phyloP scores from a whole-genome alignment of 2,797 vertebrate species.

The Petrocephalus sullivani region DNA sequence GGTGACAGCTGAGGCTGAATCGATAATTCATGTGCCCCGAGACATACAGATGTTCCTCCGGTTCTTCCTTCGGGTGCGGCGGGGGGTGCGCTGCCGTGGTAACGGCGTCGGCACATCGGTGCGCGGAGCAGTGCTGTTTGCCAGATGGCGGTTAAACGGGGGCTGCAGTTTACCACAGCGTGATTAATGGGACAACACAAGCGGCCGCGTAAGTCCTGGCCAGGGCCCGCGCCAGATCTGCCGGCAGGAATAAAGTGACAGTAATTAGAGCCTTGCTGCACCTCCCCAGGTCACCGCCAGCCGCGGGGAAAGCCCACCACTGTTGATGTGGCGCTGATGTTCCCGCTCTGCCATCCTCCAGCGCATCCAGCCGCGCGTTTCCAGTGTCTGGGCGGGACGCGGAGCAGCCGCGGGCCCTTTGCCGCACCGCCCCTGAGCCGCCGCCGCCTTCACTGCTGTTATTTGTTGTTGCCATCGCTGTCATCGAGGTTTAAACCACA shows the following conservation, averaged over 20 bases:
- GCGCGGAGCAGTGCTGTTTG: neutral
- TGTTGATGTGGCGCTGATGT: neutral
- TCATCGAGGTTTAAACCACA: conserved; percentile 34
- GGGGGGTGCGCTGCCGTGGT: neutral
- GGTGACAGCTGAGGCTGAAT: neutral
- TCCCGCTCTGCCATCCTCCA: neutral
- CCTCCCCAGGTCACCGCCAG: neutral
- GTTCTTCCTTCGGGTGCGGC: neutral
- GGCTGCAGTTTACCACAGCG: neutral
- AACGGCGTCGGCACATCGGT: neutral
- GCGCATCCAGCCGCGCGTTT: neutral
- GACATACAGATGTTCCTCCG: neutral
- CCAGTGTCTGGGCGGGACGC: neutral
- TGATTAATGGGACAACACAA: conserved; percentile 10
- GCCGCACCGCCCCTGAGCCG: neutral
- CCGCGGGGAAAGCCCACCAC: neutral
- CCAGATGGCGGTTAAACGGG: conserved; percentile 7
- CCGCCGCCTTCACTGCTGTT: no score
- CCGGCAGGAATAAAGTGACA: neutral
- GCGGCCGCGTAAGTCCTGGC: neutral
- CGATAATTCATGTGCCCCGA: neutral
- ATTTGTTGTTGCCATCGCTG: neutral
- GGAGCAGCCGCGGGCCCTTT: neutral
- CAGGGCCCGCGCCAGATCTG: neutral
- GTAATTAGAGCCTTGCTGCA: neutral